Percentiles rank a stretch among this genome's conserved stretches.
Conservation (phyloP, 2,888 invertebrate genomes). For the Stenotaenia linearis region DNA sequence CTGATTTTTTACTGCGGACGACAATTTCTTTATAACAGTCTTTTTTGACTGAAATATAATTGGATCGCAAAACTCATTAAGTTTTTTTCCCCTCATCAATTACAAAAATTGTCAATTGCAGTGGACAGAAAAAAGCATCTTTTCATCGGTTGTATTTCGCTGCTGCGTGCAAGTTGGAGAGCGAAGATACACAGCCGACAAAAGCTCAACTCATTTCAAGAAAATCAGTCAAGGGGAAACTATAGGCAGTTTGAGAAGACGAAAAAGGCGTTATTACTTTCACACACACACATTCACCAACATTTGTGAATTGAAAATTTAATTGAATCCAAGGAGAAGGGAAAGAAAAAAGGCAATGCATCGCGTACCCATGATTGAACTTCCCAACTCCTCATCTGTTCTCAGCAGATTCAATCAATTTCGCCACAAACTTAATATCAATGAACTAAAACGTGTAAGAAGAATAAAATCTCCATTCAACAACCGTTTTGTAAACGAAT, state of each 20-base stretch:
- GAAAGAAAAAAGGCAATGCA: neutral
- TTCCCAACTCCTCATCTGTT: neutral
- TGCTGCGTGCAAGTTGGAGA: neutral
- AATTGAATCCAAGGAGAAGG: neutral
- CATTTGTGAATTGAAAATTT: conserved; percentile 5
- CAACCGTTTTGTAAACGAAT: neutral
- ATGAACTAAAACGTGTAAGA: neutral
- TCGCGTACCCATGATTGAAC: conserved; percentile 4
- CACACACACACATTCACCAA: neutral
- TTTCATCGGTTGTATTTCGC: neutral
- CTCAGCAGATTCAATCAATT: neutral
- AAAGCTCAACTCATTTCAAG: conserved; percentile 4
- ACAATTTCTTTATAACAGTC: neutral
- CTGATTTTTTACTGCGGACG: neutral
- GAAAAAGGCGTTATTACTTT: conserved; percentile 1
- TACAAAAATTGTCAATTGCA: conserved; percentile 2
- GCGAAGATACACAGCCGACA: neutral
- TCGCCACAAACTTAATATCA: conserved; percentile 4
- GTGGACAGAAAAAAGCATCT: neutral
- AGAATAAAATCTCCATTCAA: neutral
- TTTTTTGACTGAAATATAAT: neutral
- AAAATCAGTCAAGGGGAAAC: conserved; percentile 9
- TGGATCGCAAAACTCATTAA: neutral
- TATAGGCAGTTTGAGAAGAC: conserved; percentile 9
- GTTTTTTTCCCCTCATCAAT: neutral